Conservation (phyloP, 2,888 invertebrate species). For the Morpho helenor region DNA sequence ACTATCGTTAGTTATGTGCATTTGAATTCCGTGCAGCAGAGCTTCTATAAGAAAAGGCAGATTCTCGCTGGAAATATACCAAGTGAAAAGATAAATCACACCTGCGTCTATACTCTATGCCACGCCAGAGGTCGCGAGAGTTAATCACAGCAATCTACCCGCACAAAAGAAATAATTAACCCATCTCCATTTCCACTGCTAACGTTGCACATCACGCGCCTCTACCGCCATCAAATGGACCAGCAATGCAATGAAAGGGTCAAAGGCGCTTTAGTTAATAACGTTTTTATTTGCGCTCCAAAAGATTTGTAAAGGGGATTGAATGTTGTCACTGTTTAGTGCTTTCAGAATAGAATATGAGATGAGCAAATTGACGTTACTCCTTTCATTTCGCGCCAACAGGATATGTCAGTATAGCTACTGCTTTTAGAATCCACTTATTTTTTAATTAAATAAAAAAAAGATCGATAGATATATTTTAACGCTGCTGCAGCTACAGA, state of each 20-base stretch:
- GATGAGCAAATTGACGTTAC: not conserved
- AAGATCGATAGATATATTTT: too few relatives aligned
- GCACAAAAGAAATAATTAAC: conserved; percentile 72
- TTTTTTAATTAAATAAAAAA: too few relatives aligned
- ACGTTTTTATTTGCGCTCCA: conserved; percentile 7
- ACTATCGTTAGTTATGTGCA: too few relatives aligned
- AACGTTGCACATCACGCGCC: conserved; percentile 26
- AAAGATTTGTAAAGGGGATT: conserved; percentile 9
- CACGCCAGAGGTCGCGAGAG: conserved; percentile 19
- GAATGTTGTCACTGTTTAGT: conserved; percentile 6
- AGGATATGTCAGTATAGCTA: too few relatives aligned
- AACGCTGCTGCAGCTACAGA: too few relatives aligned
- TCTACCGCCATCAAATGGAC: conserved; percentile 1
- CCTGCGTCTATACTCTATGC: conserved; percentile 6
- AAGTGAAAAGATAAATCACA: not conserved
- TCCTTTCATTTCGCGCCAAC: not conserved
- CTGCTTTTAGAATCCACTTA: too few relatives aligned
- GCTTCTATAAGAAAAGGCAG: too few relatives aligned
- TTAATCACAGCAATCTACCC: conserved; percentile 63
- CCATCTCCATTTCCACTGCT: conserved; percentile 50
- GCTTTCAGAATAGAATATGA: not conserved
- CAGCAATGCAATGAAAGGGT: conserved; percentile 13
- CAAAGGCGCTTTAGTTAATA: conserved; percentile 15
- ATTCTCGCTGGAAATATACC: too few relatives aligned
- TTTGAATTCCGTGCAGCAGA: too few relatives aligned